Conservation (phyloP, 2,888 invertebrate genomes). For the Biston betularia region DNA sequence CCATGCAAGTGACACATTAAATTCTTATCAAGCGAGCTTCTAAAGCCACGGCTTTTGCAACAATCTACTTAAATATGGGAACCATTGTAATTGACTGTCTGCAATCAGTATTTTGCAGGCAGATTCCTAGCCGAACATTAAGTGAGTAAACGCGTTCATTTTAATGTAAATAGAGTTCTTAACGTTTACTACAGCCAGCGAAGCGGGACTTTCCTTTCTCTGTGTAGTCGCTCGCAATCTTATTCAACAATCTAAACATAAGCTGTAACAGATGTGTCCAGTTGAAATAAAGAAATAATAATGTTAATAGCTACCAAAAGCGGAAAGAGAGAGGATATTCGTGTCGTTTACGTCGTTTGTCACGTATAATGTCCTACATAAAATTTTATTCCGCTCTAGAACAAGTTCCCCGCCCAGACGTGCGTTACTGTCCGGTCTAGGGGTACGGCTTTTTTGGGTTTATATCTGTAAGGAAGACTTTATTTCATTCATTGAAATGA, state of each 20-base stretch:
- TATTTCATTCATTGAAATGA: conserved; percentile 8
- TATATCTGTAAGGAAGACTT: conserved; percentile 42
- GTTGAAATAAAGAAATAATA: conserved; percentile 49
- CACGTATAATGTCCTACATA: conserved; percentile 75
- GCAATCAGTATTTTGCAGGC: conserved; percentile 52
- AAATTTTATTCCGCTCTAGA: conserved; percentile 74
- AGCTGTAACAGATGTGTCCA: conserved; percentile 45
- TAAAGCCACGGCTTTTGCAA: conserved; percentile 33
- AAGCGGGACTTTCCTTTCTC: conserved; percentile 43
- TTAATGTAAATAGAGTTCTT: conserved; percentile 53
- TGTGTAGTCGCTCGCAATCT: conserved; percentile 19
- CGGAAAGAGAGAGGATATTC: conserved; percentile 66
- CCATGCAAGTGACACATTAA: conserved; percentile 54
- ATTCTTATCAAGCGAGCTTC: conserved; percentile 47
- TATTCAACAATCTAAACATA: conserved; percentile 26
- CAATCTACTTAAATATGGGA: conserved; percentile 31
- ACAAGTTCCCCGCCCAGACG: conserved; percentile 63
- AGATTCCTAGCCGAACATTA: conserved; percentile 43
- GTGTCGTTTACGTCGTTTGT: conserved; percentile 73
- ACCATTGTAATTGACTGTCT: conserved; percentile 49
- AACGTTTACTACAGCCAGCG: conserved; percentile 51
- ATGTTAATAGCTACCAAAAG: conserved; percentile 49
- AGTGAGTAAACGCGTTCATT: conserved; percentile 53
- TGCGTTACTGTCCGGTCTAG: conserved; percentile 64
- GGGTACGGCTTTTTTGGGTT: conserved; percentile 54